A percentile compares a stretch with the other conserved stretches of the same genome.
Conservation (phyloP, 2,113 vertebrate species). For the Mustela nigripes region DNA sequence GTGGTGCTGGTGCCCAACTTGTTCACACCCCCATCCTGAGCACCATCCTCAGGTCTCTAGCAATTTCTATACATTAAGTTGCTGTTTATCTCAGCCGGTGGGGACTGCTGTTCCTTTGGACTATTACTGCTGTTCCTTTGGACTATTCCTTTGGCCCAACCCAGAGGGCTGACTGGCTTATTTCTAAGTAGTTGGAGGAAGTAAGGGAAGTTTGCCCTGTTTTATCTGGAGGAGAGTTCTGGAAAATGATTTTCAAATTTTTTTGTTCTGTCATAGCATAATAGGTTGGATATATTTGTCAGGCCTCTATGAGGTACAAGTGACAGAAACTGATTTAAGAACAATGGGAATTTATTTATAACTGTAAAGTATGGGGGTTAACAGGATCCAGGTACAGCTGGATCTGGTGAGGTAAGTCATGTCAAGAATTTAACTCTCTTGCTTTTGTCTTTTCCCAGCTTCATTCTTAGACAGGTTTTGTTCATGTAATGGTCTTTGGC, state of each 20-base stretch:
- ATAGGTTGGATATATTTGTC: slow-evolving; percentile 20
- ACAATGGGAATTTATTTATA: slow-evolving; percentile 46
- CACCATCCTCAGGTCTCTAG: neutral
- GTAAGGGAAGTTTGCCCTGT: neutral
- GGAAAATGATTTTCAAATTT: neutral
- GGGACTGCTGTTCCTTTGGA: neutral
- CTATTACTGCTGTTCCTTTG: neutral
- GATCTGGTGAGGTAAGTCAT: neutral
- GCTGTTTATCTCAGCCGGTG: neutral
- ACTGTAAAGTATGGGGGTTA: neutral
- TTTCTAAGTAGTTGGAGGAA: neutral
- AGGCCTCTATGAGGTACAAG: slow-evolving; percentile 49
- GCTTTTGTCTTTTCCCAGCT: neutral
- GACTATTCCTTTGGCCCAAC: neutral
- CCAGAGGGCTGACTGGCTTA: neutral
- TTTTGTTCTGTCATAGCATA: neutral
- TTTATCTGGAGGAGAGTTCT: slow-evolving; percentile 19
- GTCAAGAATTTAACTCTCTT: neutral
- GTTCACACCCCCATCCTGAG: neutral
- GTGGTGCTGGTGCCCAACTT: neutral
- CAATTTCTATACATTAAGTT: neutral
- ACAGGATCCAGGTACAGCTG: neutral
- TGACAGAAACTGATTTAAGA: slow-evolving; percentile 57
- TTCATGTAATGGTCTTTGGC: neutral
- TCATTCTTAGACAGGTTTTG: neutral